phyloP scores from a whole-genome alignment of 1,140 invertebrate genomes.

The Brachionus koreanus region DNA sequence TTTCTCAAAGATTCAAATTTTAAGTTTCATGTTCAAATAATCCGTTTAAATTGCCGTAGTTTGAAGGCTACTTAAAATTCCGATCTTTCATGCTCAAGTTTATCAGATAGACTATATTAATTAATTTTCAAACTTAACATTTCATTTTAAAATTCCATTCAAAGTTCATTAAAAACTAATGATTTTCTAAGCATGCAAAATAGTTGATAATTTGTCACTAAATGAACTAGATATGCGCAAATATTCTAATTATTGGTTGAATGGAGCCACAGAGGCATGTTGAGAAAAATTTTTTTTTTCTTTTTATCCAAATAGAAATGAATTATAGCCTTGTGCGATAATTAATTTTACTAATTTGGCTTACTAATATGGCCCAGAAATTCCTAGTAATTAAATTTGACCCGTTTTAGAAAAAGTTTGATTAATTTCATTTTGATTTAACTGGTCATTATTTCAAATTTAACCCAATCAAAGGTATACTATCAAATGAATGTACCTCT shows the following conservation, averaged over 20 bases:
- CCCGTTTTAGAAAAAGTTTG: constrained; percentile 1
- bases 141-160: neutral
- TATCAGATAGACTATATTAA: neutral
- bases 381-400: neutral
- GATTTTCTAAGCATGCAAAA: neutral
- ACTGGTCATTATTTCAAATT: neutral
- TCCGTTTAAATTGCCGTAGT: neutral
- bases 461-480: neutral
- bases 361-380: neutral
- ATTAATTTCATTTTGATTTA: constrained; percentile 12
- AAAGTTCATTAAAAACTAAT: constrained; percentile 1
- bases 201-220: neutral
- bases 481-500: neutral
- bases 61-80: constrained; percentile 5
- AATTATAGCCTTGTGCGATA: neutral
- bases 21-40: too few species aligned
- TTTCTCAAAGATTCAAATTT: too few species aligned
- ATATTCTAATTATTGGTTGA: neutral
- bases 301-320: neutral
- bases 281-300: neutral
- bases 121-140: neutral
- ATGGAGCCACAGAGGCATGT: neutral
- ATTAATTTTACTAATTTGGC: neutral
- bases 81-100: neutral
- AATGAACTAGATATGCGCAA: neutral